Base-by-base conservation (phyloP, 2,113 vertebrate species). In the Vulpes vulpes region DNA sequence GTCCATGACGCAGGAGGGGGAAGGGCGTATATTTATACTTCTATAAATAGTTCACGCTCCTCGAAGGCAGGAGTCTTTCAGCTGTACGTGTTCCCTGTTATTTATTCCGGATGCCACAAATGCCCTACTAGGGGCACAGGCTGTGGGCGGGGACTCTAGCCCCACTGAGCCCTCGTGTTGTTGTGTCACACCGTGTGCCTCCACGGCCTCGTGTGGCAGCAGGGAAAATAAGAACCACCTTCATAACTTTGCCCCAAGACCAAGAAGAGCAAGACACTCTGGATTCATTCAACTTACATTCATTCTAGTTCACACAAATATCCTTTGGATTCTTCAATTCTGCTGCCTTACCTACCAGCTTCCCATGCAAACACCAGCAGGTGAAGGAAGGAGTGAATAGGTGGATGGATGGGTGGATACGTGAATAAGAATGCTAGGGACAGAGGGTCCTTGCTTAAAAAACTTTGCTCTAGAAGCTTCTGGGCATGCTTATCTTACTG, bases 251-350 rank as follows among this genome's bases (percentile, higher is more conserved):
- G 17, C 43, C 88, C 19, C 64, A 43, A 95, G 92, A 89, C 23
- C 76, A 55, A 81, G 49, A 91, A 49, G 59, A 92, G 35, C 78
- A 79, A 87, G 96, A 79, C 25, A 69, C n/a, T 71, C 74, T 62
- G 74, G 74, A 81, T 74, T 85, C 86, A 64, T 59, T 32, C 87
- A 73, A 79, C 49, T 82, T 71, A 92, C 20, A 71, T 85, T 38
- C 69, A 69, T 83, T 95, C 55, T 81, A 80, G 91, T 83, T 79
- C 60, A 89, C 57, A 85, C 57, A 93, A 69, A 65, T 73, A 83
- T 35, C 62, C 94, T 90, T 97, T 96, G 91, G 79, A 97, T 51
- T 74, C 71, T 51, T 95, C 53, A 60, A 5, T 71, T 88, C 85
- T 92, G n/a, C 80, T 81, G 91, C 64, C 73, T 95, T 84, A 69